phyloP scores from a whole-genome alignment of 2,888 invertebrate genomes.

The Bibio marci region DNA sequence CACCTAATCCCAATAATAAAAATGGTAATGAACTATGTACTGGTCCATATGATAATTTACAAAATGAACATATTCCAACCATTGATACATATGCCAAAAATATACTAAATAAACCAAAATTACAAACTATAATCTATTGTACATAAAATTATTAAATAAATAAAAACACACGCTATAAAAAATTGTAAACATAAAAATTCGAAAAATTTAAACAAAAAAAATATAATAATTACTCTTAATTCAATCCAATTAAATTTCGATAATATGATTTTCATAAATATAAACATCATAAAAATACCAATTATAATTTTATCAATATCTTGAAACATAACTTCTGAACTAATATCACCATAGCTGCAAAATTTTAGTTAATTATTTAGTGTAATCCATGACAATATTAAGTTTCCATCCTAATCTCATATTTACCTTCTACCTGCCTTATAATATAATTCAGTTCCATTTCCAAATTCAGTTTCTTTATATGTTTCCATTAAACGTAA shows the following conservation, averaged over 20 bases:
- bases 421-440: slow-evolving; percentile 39
- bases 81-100: slow-evolving; percentile 56
- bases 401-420: too few relatives aligned
- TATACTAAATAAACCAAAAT: slow-evolving; percentile 51
- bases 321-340: slow-evolving; percentile 48
- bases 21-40: slow-evolving; percentile 70
- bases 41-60: slow-evolving; percentile 60
- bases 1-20: slow-evolving; percentile 58
- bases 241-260: slow-evolving; percentile 61
- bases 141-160: slow-evolving; percentile 2
- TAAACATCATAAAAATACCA: slow-evolving; percentile 52
- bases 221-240: slow-evolving; percentile 35
- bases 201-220: not conserved
- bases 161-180: not conserved
- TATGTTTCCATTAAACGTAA: slow-evolving; percentile 28
- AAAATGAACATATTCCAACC: slow-evolving; percentile 50
- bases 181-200: not conserved
- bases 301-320: slow-evolving; percentile 50
- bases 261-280: slow-evolving; percentile 54
- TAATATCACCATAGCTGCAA: slow-evolving; percentile 55
- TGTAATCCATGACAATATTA: too few relatives aligned
- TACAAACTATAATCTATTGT: slow-evolving; percentile 42
- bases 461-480: slow-evolving; percentile 21
- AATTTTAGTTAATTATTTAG: too few relatives aligned
- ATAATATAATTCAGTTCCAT: slow-evolving; percentile 33